Conservation (phyloP, 2,888 invertebrate species). For the Orthosia gracilis region DNA sequence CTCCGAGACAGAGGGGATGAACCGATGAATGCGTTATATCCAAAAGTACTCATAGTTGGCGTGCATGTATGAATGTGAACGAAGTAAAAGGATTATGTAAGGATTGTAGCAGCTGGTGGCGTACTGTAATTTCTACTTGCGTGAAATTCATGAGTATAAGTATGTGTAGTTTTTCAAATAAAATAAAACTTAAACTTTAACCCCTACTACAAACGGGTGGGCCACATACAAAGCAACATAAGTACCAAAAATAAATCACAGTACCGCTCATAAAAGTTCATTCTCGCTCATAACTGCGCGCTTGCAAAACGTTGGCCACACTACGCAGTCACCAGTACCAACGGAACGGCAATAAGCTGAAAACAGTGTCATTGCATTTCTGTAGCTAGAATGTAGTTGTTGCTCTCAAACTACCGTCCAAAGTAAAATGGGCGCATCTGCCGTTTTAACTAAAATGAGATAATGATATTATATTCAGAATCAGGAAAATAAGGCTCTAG, state of each 20-base stretch:
- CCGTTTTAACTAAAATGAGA: background rate
- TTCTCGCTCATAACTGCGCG: slow-evolving; percentile 44
- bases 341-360: slow-evolving; percentile 58
- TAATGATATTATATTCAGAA: no score
- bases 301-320: slow-evolving; percentile 45
- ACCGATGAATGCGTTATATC: no score
- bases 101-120: no score
- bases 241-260: slow-evolving; percentile 49
- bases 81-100: no score
- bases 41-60: no score
- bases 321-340: slow-evolving; percentile 37
- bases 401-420: slow-evolving; percentile 40
- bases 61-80: no score
- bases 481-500: no score
- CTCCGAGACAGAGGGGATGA: no score
- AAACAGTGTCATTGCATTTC: slow-evolving; percentile 66
- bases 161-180: background rate
- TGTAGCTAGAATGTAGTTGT: slow-evolving; percentile 54
- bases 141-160: no score
- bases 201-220: background rate
- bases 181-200: background rate
- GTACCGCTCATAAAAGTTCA: slow-evolving; percentile 46
- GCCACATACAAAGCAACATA: slow-evolving; percentile 2
- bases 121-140: no score
- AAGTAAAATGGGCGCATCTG: background rate